These are phyloP conservation scores for Etheostoma perlongum DNA, from an alignment of 2,797 vertebrate genomes.

Conservation along the genomic window DNA sequence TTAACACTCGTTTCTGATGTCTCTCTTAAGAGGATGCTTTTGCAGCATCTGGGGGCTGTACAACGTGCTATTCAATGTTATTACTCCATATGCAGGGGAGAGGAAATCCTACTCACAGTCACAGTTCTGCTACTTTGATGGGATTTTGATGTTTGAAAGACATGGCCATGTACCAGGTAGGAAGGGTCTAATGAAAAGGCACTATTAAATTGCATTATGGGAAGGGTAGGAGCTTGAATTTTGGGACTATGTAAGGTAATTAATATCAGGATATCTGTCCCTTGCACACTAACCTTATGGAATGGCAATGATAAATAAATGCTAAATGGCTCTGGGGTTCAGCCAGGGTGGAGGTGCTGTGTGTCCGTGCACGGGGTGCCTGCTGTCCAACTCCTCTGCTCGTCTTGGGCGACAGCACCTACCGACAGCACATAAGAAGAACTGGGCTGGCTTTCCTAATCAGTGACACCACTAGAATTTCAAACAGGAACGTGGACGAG, in stretches of 20 bases:
- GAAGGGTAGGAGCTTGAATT: background rate
- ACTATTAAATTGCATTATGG: background rate
- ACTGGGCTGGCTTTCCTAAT: no score
- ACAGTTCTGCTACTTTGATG: background rate
- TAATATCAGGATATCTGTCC: background rate
- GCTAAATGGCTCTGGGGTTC: background rate
- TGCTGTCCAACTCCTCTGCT: background rate
- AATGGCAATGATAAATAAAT: no score
- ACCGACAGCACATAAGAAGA: no score
- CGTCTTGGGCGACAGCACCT: background rate
- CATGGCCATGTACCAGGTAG: background rate
- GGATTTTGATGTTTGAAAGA: background rate
- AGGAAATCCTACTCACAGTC: conserved; percentile 1
- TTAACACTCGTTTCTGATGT: conserved; percentile 41
- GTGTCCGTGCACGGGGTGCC: background rate
- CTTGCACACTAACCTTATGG: background rate
- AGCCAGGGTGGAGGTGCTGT: background rate
- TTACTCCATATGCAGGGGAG: background rate
- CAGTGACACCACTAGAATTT: no score
- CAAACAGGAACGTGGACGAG: no score
- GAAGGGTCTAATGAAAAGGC: background rate
- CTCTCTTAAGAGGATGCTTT: conserved; percentile 25
- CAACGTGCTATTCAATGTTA: conserved; percentile 5
- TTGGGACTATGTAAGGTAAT: background rate
- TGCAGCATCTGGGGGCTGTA: conserved; percentile 27